A percentile compares a stretch with the other conserved stretches of the same genome.
These are phyloP conservation scores for Periophthalmodon schlosseri DNA, from an alignment of 2,113 vertebrate genomes.

Conservation along the genomic window DNA sequence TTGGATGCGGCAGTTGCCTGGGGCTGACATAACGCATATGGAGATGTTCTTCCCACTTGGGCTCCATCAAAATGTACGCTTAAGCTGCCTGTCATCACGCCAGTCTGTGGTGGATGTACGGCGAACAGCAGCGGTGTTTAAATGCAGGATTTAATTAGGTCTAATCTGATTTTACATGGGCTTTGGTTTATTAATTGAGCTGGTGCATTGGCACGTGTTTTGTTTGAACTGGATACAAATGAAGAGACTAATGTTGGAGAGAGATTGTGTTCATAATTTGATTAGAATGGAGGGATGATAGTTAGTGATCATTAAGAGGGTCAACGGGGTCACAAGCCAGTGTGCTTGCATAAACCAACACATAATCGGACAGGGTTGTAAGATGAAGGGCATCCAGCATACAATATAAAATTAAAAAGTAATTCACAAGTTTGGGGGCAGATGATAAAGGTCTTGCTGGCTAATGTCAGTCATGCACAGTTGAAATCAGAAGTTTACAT, in stretches of 20 bases:
- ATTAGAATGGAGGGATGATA: not conserved
- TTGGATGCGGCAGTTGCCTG: conserved; percentile 55
- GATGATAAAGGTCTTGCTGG: too few species aligned
- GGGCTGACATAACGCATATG: conserved; percentile 71
- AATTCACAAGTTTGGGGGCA: too few species aligned
- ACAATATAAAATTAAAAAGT: too few species aligned
- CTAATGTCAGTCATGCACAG: too few species aligned
- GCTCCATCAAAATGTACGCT: conserved; percentile 58
- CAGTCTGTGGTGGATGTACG: conserved; percentile 25
- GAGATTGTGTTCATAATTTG: not conserved
- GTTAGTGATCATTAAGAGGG: not conserved
- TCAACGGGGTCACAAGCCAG: not conserved
- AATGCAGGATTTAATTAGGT: conserved; percentile 50
- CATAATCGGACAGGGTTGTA: too few species aligned
- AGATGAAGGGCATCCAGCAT: too few species aligned
- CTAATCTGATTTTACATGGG: conserved; percentile 57
- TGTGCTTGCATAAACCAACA: not conserved
- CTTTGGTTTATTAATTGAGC: conserved; percentile 60
- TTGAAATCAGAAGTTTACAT: too few species aligned
- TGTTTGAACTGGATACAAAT: conserved; percentile 24
- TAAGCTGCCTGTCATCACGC: conserved; percentile 62
- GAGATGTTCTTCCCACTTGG: conserved; percentile 71
- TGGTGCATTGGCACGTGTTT: conserved; percentile 24
- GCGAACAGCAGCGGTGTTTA: conserved; percentile 31
- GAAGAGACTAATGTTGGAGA: not conserved